These are phyloP conservation scores for Esox lucius DNA, from an alignment of 2,797 vertebrate genomes.

Conservation along the genomic window DNA sequence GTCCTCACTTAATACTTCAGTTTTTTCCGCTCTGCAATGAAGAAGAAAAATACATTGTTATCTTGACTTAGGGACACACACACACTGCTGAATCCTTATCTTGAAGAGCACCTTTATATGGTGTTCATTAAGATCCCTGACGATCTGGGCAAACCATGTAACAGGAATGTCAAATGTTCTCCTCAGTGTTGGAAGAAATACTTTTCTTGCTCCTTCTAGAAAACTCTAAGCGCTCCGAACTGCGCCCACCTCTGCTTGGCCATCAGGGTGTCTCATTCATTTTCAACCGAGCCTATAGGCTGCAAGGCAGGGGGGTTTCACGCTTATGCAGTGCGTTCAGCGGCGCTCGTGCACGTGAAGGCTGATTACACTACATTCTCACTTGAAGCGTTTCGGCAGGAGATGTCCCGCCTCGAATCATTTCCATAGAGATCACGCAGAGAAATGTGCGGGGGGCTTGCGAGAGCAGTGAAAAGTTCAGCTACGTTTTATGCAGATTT, in stretches of 20 bases:
- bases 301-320: neutral
- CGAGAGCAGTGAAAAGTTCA: too few species aligned
- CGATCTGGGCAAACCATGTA: conserved; percentile 8
- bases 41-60: conserved; percentile 33
- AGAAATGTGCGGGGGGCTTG: too few species aligned
- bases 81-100: conserved; percentile 40
- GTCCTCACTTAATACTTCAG: conserved; percentile 72
- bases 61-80: neutral
- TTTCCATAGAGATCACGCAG: too few species aligned
- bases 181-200: neutral
- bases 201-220: neutral
- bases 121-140: conserved; percentile 21
- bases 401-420: too few species aligned
- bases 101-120: conserved; percentile 29
- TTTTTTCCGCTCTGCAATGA: conserved; percentile 70
- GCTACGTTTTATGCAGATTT: too few species aligned
- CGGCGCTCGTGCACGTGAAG: too few species aligned
- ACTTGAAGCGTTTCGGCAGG: too few species aligned
- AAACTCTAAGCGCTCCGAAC: too few species aligned
- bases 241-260: too few species aligned
- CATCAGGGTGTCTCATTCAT: neutral
- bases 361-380: too few species aligned
- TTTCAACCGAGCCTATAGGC: too few species aligned
- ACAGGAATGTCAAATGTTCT: conserved; percentile 17
- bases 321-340: too few species aligned